Evolutionary conservation across 2,888 invertebrate genomes (phyloP).

Genomic region (Osedax frankpressi): DNA sequence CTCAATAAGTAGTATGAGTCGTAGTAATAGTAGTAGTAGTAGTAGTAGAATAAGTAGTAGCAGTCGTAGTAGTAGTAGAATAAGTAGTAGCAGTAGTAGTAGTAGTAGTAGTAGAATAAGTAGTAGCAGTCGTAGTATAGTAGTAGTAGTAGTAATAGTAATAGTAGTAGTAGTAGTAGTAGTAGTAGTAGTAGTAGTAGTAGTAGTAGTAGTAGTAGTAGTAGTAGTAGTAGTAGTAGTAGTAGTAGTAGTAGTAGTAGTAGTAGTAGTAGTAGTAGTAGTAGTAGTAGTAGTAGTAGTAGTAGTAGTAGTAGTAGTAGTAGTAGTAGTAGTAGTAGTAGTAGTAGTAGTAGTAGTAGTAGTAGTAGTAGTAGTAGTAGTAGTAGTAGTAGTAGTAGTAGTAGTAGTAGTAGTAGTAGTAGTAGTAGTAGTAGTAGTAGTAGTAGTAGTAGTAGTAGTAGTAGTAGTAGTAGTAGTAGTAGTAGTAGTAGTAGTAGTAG

Average conservation of each 20-base stretch:
- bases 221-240: neutral
- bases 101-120: no score
- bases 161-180: slow-evolving; percentile 1
- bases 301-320: neutral
- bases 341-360: neutral
- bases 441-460: neutral
- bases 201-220: neutral
- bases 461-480: neutral
- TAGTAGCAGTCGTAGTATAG: no score
- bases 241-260: neutral
- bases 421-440: neutral
- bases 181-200: neutral
- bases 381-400: neutral
- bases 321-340: neutral
- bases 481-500: neutral
- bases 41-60: no score
- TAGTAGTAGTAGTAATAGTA: neutral
- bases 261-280: neutral
- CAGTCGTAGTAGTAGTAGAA: no score
- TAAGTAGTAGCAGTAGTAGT: no score
- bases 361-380: neutral
- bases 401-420: neutral
- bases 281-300: neutral
- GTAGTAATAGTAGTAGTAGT: no score
- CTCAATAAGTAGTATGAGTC: neutral